Percentiles rank a stretch among this genome's conserved stretches.
Evolutionary conservation across 2,113 vertebrate genomes (phyloP).

Genomic region (Dicaeum eximium): DNA sequence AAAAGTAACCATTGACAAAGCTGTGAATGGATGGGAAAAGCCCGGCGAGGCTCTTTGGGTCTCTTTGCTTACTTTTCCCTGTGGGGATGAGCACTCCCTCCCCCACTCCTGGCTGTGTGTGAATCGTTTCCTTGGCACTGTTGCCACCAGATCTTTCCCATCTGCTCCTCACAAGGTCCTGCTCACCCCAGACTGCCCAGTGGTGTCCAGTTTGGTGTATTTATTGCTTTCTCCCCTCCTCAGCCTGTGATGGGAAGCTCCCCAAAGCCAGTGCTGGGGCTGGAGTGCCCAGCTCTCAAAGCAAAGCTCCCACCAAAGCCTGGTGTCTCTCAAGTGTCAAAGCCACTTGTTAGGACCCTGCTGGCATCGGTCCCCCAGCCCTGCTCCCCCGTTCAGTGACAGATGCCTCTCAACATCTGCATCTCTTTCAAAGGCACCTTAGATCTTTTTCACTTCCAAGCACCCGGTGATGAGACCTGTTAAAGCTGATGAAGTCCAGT

Average conservation of each 20-base stretch:
- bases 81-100: not conserved
- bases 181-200: not conserved
- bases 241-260: not conserved
- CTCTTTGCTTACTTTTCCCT: not conserved
- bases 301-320: not conserved
- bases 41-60: rapidly evolving
- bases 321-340: not conserved
- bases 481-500: not conserved
- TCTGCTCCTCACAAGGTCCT: not conserved
- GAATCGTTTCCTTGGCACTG: rapidly evolving
- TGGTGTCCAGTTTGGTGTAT: not conserved
- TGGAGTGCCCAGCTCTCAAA: not conserved
- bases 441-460: not conserved
- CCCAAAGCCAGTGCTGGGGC: not conserved
- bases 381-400: not conserved
- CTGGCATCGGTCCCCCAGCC: not conserved
- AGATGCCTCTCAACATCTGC: not conserved
- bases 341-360: not conserved
- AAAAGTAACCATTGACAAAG: conserved; percentile 44
- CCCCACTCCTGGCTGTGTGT: not conserved
- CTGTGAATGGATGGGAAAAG: not conserved
- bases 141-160: not conserved
- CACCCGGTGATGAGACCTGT: not conserved
- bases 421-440: not conserved
- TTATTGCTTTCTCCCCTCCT: not conserved